Conservation (phyloP, 2,888 invertebrate species). For the Tupiocoris notatus region DNA sequence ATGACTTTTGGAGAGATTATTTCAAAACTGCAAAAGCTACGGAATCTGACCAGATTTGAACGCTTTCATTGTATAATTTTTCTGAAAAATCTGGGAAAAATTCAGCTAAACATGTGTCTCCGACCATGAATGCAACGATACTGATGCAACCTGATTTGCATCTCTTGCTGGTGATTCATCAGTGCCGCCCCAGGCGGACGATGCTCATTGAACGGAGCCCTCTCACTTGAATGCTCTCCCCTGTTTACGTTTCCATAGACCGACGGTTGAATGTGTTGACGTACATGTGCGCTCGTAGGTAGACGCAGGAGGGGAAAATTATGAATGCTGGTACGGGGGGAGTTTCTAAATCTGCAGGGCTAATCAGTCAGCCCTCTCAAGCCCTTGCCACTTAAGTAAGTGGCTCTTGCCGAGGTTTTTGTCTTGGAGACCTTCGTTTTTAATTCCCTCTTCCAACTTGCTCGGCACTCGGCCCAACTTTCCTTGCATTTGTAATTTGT, state of each 20-base stretch:
- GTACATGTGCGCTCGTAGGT: not conserved
- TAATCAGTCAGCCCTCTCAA: slow-evolving; percentile 35
- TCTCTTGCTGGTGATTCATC: not conserved
- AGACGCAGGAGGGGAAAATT: too few relatives aligned
- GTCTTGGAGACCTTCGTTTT: slow-evolving; percentile 35
- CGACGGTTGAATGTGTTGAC: not conserved
- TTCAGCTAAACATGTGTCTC: too few relatives aligned
- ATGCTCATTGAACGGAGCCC: not conserved
- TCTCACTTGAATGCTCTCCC: not conserved
- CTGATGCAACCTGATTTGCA: too few relatives aligned
- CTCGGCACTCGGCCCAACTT: too few relatives aligned
- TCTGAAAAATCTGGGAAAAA: too few relatives aligned
- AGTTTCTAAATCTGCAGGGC: slow-evolving; percentile 36
- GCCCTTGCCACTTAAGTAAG: slow-evolving; percentile 38
- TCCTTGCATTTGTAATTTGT: too few relatives aligned
- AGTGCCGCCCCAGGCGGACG: not conserved
- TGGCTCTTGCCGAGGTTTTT: slow-evolving; percentile 27
- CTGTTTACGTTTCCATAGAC: not conserved
- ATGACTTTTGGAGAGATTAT: too few relatives aligned
- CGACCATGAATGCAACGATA: too few relatives aligned
- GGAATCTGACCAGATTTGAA: too few relatives aligned
- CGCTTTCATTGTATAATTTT: too few relatives aligned
- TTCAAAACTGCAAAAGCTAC: too few relatives aligned
- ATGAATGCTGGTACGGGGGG: not conserved
- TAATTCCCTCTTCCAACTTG: slow-evolving; percentile 21